These are phyloP conservation scores for Pteropus rufus DNA, from an alignment of 2,797 vertebrate genomes.

Conservation along the genomic window DNA sequence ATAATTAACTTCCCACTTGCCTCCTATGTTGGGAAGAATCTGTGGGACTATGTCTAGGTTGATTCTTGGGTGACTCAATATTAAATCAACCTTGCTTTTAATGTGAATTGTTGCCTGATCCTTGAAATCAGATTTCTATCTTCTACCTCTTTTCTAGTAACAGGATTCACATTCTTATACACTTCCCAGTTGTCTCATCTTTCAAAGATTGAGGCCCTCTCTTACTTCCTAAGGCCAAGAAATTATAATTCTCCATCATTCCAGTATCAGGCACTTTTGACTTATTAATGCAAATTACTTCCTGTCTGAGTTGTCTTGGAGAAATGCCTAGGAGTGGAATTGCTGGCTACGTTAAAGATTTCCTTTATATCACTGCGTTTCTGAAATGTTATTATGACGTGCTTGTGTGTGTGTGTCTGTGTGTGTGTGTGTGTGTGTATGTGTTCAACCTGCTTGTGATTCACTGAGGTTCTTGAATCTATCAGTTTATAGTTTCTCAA, in stretches of 20 bases:
- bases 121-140: not conserved
- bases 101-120: not conserved
- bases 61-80: not conserved
- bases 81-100: not conserved
- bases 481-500: not conserved
- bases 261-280: not conserved
- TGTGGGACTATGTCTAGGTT: not conserved
- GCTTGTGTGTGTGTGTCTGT: not conserved
- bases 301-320: not conserved
- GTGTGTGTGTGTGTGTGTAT: not conserved
- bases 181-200: not conserved
- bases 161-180: not conserved
- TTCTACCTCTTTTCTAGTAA: not conserved
- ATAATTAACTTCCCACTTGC: not conserved
- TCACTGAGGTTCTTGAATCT: not conserved
- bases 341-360: not conserved
- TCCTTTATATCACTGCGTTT: not conserved
- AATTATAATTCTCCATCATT: not conserved
- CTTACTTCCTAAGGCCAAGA: not conserved
- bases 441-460: not conserved
- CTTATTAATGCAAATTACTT: not conserved
- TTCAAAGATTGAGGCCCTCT: not conserved
- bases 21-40: not conserved
- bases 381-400: not conserved
- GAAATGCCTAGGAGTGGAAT: not conserved